These are phyloP conservation scores for Sarcophaga subvicina DNA, from an alignment of 2,888 invertebrate species.

Conservation along the genomic window DNA sequence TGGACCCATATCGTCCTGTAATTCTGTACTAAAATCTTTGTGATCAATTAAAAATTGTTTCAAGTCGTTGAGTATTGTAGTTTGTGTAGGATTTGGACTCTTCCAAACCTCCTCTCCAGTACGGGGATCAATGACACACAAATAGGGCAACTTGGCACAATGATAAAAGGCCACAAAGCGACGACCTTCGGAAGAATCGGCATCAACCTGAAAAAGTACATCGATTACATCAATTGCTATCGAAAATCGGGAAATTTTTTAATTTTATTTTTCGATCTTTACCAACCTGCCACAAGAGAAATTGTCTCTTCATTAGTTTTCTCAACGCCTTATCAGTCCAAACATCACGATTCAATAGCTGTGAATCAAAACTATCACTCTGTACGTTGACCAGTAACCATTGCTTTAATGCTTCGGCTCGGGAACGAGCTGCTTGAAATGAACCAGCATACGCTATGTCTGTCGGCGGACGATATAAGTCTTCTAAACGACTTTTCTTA, in stretches of 20 bases:
- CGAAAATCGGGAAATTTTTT: too few species aligned
- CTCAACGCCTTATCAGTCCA: slow-evolving; percentile 86
- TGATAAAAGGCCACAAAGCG: slow-evolving; percentile 86
- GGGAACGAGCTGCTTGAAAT: slow-evolving; percentile 84
- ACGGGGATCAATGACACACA: slow-evolving; percentile 86
- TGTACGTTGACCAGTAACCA: slow-evolving; percentile 89
- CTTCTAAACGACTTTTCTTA: slow-evolving; percentile 84
- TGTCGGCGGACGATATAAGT: slow-evolving; percentile 86
- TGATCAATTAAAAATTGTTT: slow-evolving; percentile 74
- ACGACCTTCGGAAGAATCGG: slow-evolving; percentile 84
- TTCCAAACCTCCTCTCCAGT: slow-evolving; percentile 85
- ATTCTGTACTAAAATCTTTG: slow-evolving; percentile 75
- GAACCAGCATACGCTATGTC: slow-evolving; percentile 86
- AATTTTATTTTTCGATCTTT: slow-evolving; percentile 21
- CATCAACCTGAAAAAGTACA: slow-evolving; percentile 71
- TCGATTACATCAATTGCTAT: neutral
- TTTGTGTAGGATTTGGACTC: slow-evolving; percentile 75
- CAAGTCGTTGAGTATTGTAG: slow-evolving; percentile 75
- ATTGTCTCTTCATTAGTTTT: slow-evolving; percentile 85
- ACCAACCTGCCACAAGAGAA: slow-evolving; percentile 87
- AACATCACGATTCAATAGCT: slow-evolving; percentile 87
- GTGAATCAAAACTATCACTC: slow-evolving; percentile 86
- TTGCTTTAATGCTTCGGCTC: slow-evolving; percentile 83
- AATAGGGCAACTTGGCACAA: slow-evolving; percentile 84
- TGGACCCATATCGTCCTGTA: slow-evolving; percentile 72